These are phyloP conservation scores for Trissoscelio sp. DNA, from an alignment of 2,888 invertebrate species.

Conservation along the genomic window DNA sequence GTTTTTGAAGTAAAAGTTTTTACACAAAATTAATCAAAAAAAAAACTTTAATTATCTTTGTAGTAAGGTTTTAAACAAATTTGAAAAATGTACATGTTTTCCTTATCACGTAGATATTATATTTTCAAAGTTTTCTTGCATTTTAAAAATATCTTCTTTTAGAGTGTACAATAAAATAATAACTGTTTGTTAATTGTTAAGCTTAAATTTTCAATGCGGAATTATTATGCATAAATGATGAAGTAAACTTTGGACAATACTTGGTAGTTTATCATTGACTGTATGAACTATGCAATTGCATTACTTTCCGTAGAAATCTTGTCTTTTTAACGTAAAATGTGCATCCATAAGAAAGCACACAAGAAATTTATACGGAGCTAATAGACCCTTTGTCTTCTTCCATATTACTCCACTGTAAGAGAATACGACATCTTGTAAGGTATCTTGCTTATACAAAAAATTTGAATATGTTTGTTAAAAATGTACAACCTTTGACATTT, in stretches of 20 bases:
- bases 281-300: slow-evolving; percentile 22
- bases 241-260: background rate
- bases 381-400: slow-evolving; percentile 62
- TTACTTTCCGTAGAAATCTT: slow-evolving; percentile 41
- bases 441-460: slow-evolving; percentile 46
- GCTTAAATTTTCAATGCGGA: no score
- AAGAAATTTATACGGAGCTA: slow-evolving; percentile 62
- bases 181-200: no score
- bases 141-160: no score
- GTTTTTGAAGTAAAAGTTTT: no score
- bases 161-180: no score
- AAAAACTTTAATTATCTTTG: no score
- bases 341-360: slow-evolving; percentile 53
- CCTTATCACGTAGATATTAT: no score
- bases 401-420: slow-evolving; percentile 58
- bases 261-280: slow-evolving; percentile 7
- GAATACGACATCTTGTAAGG: slow-evolving; percentile 64
- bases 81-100: no score
- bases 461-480: slow-evolving; percentile 45
- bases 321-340: slow-evolving; percentile 36
- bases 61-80: no score
- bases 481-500: slow-evolving; percentile 27
- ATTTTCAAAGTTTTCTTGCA: no score
- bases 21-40: no score
- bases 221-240: background rate